Base-by-base conservation (phyloP, 2,113 vertebrate genomes). In the Beaufortia kweichowensis region DNA sequence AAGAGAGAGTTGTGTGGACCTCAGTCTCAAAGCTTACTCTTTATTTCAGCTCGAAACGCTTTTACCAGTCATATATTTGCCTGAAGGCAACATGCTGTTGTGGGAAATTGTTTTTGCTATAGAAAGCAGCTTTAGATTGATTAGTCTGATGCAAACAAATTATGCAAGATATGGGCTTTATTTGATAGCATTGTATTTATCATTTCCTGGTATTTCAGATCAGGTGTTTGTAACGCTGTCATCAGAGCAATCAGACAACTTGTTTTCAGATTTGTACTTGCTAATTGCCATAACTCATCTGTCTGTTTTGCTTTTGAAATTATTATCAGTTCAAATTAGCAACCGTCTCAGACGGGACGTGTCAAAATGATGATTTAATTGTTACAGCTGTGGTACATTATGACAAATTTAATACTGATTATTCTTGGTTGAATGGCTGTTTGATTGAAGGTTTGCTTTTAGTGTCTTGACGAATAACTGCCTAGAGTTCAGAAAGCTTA, bases 241-340 rank as follows among this genome's bases (percentile, higher is more conserved):
- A 23, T 7, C 28, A 4, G 48, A 69, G 28, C 33, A 67, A 33
- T 69, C 23, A 11, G 11, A 35, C 5, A n/a, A 50, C 29, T 33
- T 53, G 64, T 65, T 21, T 67, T 65, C 39, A 46, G 26, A 67
- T 67, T 28, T 28, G 66, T 68, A 15, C n/a, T n/a, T 33, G 31
- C 14, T 57, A 71, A 57, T 70, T 29, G 24, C 29, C 50, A 33
- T 24, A 57, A n/a, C 48, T 39, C 21, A 7, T 53, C 46, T 50
- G 46, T 53, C 66, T 33, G 28, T 53, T 68, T 11, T 53, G 10
- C 50, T 68, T 26, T 53, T 53, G 3, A 12, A 39, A 23, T 56
- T 10, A 57, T 41, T 77, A 83, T 71, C 74, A n/a, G 80, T 76
- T 87, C 82, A 33, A 79, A 87, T 88, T 79, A 84, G 57, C 76